Evolutionary conservation across 92 coral and sea anemone species (phyloP).

Genomic region (Palythoa caribaeorum): DNA sequence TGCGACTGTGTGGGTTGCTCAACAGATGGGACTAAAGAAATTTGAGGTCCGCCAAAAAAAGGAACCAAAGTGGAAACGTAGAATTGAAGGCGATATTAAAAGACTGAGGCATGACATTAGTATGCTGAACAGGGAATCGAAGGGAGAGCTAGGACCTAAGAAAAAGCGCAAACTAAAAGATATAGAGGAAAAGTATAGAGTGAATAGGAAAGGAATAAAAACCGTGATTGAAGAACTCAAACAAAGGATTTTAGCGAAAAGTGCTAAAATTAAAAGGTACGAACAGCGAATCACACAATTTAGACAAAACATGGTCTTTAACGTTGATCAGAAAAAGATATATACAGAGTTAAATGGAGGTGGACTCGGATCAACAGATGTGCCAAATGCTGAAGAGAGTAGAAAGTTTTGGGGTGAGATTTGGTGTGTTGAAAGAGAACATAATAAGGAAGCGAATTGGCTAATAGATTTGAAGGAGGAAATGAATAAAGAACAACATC

Average conservation of each 20-base stretch:
- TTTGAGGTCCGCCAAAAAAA: neutral
- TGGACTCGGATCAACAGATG: constrained; percentile 19
- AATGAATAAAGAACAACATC: no score
- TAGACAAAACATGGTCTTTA: constrained; percentile 8
- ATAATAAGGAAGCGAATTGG: no score
- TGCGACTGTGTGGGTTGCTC: constrained; percentile 1
- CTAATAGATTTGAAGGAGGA: no score
- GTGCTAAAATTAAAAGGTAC: constrained; percentile 13
- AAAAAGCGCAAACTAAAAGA: neutral
- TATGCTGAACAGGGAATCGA: constrained; percentile 21
- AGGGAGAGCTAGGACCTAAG: constrained; percentile 2
- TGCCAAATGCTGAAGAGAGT: constrained; percentile 23
- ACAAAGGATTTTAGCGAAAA: constrained; percentile 14
- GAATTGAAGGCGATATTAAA: constrained; percentile 6
- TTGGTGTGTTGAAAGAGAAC: constrained; percentile 16
- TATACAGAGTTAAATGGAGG: constrained; percentile 18
- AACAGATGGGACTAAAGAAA: neutral
- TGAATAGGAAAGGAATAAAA: constrained; percentile 14
- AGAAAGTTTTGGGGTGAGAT: constrained; percentile 25
- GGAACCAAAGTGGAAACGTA: constrained; percentile 1
- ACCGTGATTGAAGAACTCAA: constrained; percentile 9
- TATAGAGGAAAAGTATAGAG: neutral
- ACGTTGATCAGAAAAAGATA: constrained; percentile 16
- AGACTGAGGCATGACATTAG: constrained; percentile 26
- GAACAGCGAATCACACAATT: constrained; percentile 26